Evolutionary conservation across 2,888 invertebrate genomes (phyloP).

Genomic region (Apodemia hepburni): DNA sequence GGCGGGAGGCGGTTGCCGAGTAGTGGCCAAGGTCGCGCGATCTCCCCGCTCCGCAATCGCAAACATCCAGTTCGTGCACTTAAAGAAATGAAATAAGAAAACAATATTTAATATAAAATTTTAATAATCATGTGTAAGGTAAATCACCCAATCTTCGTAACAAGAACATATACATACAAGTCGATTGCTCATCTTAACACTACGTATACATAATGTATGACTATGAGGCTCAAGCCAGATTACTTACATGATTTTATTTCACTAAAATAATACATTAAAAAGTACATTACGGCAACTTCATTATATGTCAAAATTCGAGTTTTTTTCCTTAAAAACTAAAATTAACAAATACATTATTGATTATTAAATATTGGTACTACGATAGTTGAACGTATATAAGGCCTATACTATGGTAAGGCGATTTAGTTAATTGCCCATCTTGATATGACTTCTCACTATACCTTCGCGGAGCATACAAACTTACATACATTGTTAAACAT

Average conservation of each 20-base stretch:
- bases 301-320: constrained; percentile 15
- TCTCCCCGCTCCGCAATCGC: too few relatives aligned
- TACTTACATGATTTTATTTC: constrained; percentile 23
- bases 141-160: constrained; percentile 62
- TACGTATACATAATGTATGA: constrained; percentile 34
- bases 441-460: background rate
- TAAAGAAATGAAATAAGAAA: too few relatives aligned
- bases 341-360: constrained; percentile 17
- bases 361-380: constrained; percentile 44
- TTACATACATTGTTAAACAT: too few relatives aligned
- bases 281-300: constrained; percentile 36
- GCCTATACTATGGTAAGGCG: constrained; percentile 58
- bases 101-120: constrained; percentile 59
- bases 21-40: too few relatives aligned
- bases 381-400: constrained; percentile 42
- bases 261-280: constrained; percentile 23
- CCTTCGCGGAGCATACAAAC: background rate
- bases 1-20: too few relatives aligned
- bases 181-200: constrained; percentile 26
- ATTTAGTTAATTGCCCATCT: constrained; percentile 20
- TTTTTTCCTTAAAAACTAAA: background rate
- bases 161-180: constrained; percentile 63
- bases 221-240: constrained; percentile 31
- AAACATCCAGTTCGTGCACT: too few relatives aligned
- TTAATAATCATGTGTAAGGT: constrained; percentile 64